These are phyloP conservation scores for Chaitophorus viminalis DNA, from an alignment of 2,888 invertebrate genomes.

Conservation along the genomic window DNA sequence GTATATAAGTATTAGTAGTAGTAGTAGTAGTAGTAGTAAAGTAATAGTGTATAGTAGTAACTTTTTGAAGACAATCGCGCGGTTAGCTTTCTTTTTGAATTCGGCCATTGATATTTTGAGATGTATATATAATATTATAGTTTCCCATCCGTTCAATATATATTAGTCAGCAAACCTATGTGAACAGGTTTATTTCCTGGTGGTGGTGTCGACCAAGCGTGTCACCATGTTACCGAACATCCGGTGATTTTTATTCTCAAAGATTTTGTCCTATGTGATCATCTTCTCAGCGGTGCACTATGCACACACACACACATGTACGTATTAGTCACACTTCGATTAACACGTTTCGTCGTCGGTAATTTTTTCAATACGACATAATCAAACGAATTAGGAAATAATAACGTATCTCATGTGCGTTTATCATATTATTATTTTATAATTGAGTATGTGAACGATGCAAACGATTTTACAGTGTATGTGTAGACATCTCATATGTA, in stretches of 20 bases:
- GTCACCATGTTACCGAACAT: constrained; percentile 6
- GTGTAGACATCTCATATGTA: not conserved
- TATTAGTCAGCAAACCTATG: not conserved
- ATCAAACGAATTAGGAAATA: not conserved
- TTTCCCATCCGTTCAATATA: not conserved
- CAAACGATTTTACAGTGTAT: not conserved
- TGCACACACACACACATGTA: not conserved
- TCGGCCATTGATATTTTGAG: constrained; percentile 3
- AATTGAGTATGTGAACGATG: not conserved
- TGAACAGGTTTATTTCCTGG: not conserved
- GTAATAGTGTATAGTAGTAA: not conserved
- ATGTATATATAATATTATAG: too few relatives aligned
- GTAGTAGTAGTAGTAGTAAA: not conserved
- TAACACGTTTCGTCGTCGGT: not conserved
- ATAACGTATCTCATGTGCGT: not conserved
- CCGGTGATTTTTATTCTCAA: not conserved
- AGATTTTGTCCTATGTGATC: not conserved
- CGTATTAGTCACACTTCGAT: constrained; percentile 9
- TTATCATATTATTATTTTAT: not conserved
- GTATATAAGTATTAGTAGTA: too few relatives aligned
- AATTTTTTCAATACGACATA: not conserved
- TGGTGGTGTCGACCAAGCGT: not conserved
- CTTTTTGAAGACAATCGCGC: constrained; percentile 5
- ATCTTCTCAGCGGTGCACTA: not conserved
- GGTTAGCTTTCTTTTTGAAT: not conserved